phyloP scores from a whole-genome alignment of 1,140 invertebrate species.

The Drosophila parvula region DNA sequence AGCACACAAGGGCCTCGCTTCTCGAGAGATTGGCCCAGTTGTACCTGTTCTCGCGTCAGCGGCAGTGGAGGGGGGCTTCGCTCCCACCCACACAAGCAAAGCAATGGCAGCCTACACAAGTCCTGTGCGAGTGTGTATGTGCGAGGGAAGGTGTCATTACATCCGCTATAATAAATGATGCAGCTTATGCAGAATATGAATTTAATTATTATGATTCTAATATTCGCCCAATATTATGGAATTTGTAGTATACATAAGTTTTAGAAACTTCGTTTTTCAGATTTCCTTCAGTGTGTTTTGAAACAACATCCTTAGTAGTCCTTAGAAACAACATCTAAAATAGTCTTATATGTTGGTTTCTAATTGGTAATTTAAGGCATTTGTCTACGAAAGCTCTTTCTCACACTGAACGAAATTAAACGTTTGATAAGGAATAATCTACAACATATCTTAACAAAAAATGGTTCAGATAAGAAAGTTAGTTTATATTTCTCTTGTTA shows the following conservation, averaged over 20 bases:
- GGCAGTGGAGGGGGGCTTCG: neutral
- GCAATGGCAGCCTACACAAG: neutral
- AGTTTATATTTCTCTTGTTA: neutral
- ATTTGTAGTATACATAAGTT: neutral
- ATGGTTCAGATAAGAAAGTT: neutral
- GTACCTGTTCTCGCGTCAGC: neutral
- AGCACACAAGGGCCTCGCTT: neutral
- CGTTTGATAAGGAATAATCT: neutral
- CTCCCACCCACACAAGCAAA: constrained; percentile 6
- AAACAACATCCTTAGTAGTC: no score
- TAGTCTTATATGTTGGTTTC: constrained; percentile 2
- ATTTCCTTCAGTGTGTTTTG: no score
- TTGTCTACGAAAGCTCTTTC: neutral
- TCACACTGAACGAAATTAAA: neutral
- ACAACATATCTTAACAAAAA: neutral
- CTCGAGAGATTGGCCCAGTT: neutral
- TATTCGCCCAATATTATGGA: no score
- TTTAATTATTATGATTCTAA: neutral
- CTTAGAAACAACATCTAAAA: neutral
- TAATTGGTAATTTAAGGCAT: constrained; percentile 1
- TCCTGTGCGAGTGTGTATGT: neutral
- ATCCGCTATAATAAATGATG: neutral
- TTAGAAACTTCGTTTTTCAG: neutral
- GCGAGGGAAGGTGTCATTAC: neutral
- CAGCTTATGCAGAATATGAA: neutral